These are phyloP conservation scores for Oplegnathus fasciatus DNA, from an alignment of 2,113 vertebrate species.

Conservation along the genomic window DNA sequence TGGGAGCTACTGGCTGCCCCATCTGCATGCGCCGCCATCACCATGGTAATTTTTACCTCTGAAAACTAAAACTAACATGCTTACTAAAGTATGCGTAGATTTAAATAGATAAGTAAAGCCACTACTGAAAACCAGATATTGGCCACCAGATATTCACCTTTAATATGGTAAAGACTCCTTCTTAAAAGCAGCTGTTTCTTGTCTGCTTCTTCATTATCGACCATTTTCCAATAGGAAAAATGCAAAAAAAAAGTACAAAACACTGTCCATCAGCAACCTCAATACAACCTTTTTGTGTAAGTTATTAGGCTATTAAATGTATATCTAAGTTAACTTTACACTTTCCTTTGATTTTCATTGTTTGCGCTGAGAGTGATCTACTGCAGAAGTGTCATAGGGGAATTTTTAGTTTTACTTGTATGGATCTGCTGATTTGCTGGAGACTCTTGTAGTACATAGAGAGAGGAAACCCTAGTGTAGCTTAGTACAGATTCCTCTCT, in stretches of 20 bases:
- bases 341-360: too few species aligned
- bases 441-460: neutral
- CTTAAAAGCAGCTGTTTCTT: neutral
- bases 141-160: neutral
- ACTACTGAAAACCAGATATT: neutral
- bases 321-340: too few species aligned
- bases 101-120: neutral
- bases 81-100: neutral
- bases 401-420: neutral
- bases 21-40: too few species aligned
- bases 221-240: neutral
- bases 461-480: neutral
- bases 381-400: neutral
- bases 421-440: neutral
- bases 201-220: neutral
- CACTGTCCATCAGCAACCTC: neutral
- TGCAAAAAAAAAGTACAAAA: neutral
- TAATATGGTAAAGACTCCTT: neutral
- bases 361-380: neutral
- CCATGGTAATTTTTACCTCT: neutral
- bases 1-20: too few species aligned
- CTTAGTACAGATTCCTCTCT: neutral
- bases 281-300: too few species aligned
- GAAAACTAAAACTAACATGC: neutral
- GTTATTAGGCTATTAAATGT: too few species aligned